These are phyloP conservation scores for Macrosoma leucophasiata DNA, from an alignment of 2,888 invertebrate genomes.

Conservation along the genomic window DNA sequence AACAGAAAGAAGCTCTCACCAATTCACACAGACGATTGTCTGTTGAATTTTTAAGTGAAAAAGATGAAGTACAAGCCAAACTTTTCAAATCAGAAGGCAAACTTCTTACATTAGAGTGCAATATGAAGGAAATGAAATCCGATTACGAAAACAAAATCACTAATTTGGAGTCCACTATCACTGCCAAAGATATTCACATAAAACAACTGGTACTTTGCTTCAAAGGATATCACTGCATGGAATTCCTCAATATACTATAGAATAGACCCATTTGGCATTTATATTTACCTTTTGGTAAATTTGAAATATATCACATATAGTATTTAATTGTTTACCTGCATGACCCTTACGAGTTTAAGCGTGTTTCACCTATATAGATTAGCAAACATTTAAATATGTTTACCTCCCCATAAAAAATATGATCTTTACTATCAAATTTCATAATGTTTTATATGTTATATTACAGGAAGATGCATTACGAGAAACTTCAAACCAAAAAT, in stretches of 20 bases:
- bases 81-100: slow-evolving; percentile 65
- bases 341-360: too few species aligned
- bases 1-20: slow-evolving; percentile 52
- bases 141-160: slow-evolving; percentile 77
- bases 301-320: too few species aligned
- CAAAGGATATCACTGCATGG: too few species aligned
- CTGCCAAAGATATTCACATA: slow-evolving; percentile 76
- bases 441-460: too few species aligned
- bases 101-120: slow-evolving; percentile 63
- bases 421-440: too few species aligned
- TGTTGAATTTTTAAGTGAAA: slow-evolving; percentile 60
- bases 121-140: slow-evolving; percentile 70
- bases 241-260: too few species aligned
- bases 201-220: slow-evolving; percentile 79
- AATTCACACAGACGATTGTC: slow-evolving; percentile 58
- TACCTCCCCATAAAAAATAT: too few species aligned
- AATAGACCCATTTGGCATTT: too few species aligned
- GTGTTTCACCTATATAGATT: too few species aligned
- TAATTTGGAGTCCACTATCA: slow-evolving; percentile 74
- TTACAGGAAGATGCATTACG: slow-evolving; percentile 60
- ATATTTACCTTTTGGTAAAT: too few species aligned
- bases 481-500: slow-evolving; percentile 62
- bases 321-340: too few species aligned
- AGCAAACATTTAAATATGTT: too few species aligned
- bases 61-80: slow-evolving; percentile 62